A percentile compares a stretch with the other conserved stretches of the same genome.
Conservation (phyloP, 37 sponge, comb jelly and placozoan genomes). For the Chondrosia reniformis region DNA sequence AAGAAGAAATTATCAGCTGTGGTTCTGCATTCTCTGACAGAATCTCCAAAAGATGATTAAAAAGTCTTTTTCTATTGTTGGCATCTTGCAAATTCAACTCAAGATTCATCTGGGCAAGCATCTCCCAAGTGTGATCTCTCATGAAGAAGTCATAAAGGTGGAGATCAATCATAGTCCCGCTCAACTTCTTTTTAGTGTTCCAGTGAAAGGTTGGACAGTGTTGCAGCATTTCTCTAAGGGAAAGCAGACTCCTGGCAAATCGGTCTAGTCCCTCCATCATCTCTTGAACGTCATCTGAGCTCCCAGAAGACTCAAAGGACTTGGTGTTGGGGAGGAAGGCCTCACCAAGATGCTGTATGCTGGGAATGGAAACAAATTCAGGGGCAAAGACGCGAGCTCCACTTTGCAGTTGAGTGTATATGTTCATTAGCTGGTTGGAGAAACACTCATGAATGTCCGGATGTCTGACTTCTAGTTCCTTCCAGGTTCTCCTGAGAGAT, state of each 20-base stretch:
- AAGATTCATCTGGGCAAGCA: constrained; percentile 44
- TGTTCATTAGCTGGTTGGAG: constrained; percentile 37
- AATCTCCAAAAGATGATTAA: constrained; percentile 44
- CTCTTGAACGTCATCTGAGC: constrained; percentile 18
- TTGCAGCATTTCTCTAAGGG: constrained; percentile 28
- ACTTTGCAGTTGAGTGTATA: constrained; percentile 30
- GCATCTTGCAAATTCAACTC: constrained; percentile 32
- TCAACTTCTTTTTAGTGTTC: constrained; percentile 49
- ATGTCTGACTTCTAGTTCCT: constrained; percentile 25
- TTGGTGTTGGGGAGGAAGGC: constrained; percentile 35
- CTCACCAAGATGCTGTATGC: constrained; percentile 61
- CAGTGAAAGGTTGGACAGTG: constrained; percentile 31
- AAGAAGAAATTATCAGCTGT: background rate
- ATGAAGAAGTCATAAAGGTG: constrained; percentile 63
- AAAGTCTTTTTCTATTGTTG: constrained; percentile 47
- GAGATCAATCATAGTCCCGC: constrained; percentile 22
- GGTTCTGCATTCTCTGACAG: constrained; percentile 6
- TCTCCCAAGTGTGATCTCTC: constrained; percentile 41
- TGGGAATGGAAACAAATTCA: constrained; percentile 52
- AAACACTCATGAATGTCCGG: constrained; percentile 17
- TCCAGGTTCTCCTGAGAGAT: constrained; percentile 49
- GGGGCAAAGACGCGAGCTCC: constrained; percentile 34
- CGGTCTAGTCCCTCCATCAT: constrained; percentile 39
- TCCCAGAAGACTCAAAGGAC: background rate
- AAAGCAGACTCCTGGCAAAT: constrained; percentile 19